These are phyloP conservation scores for Phaedon cochleariae DNA, from an alignment of 2,888 invertebrate genomes.

Conservation along the genomic window DNA sequence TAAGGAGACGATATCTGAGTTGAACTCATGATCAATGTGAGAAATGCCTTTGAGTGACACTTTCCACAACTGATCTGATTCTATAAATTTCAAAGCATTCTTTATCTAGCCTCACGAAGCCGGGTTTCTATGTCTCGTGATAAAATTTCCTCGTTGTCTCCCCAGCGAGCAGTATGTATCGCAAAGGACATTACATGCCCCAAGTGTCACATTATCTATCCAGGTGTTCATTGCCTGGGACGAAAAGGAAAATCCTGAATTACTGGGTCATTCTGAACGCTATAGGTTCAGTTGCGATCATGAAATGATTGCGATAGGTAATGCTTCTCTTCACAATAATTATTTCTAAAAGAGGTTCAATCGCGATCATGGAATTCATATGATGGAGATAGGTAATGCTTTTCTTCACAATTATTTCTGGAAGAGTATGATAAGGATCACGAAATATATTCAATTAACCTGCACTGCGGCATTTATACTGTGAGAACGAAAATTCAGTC, in stretches of 20 bases:
- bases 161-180: constrained; percentile 49
- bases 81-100: constrained; percentile 45
- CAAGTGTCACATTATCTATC: constrained; percentile 50
- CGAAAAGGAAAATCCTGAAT: background rate
- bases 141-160: constrained; percentile 44
- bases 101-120: constrained; percentile 27
- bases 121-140: constrained; percentile 39
- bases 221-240: constrained; percentile 32
- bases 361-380: too few relatives aligned
- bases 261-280: background rate
- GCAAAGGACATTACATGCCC: constrained; percentile 49
- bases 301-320: background rate
- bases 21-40: too few relatives aligned
- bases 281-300: background rate
- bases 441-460: too few relatives aligned
- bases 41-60: background rate
- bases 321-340: too few relatives aligned
- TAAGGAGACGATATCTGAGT: too few relatives aligned
- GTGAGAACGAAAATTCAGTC: too few relatives aligned
- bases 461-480: too few relatives aligned
- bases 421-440: too few relatives aligned
- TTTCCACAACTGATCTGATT: constrained; percentile 48
- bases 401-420: too few relatives aligned
- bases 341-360: too few relatives aligned
- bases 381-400: too few relatives aligned